A percentile compares a stretch with the other conserved stretches of the same genome.
phyloP scores from a whole-genome alignment of 2,797 vertebrate genomes.

The Heterohyrax brucei region DNA sequence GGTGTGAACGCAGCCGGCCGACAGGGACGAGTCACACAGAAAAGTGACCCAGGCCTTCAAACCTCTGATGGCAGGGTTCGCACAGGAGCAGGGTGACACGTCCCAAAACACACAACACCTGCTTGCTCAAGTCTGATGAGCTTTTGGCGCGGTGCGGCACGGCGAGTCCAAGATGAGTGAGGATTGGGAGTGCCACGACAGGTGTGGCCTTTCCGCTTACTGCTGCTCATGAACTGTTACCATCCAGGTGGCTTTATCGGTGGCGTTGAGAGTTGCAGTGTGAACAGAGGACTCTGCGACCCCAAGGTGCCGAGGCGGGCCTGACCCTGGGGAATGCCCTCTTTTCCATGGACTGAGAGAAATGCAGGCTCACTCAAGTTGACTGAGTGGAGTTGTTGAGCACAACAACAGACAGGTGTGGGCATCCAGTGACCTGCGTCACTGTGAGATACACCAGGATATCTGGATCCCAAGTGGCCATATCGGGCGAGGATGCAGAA shows the following conservation, averaged over 20 bases:
- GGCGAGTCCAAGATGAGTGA: neutral
- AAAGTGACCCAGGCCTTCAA: neutral
- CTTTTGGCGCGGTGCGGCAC: fast-evolving
- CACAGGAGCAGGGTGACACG: neutral
- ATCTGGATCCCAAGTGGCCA: neutral
- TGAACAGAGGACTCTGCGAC: conserved; percentile 62
- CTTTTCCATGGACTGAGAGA: neutral
- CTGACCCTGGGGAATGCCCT: neutral
- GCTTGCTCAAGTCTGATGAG: neutral
- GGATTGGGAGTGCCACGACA: neutral
- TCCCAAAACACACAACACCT: fast-evolving
- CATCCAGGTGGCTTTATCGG: conserved; percentile 78
- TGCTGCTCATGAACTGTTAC: conserved; percentile 50
- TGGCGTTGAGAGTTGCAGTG: neutral
- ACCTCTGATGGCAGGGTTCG: neutral
- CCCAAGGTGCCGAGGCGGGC: neutral
- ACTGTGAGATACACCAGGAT: neutral
- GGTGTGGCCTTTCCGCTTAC: conserved; percentile 66
- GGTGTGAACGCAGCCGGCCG: fast-evolving
- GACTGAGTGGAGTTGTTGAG: neutral
- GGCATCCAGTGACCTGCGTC: neutral
- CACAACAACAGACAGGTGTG: neutral
- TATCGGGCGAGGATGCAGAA: neutral
- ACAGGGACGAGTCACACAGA: fast-evolving
- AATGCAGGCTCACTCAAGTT: neutral